Evolutionary conservation across 92 coral and sea anemone species (phyloP), one percentile per base, ranked within the genome.

Genomic region (Umimayanthus kanabou): DNA sequence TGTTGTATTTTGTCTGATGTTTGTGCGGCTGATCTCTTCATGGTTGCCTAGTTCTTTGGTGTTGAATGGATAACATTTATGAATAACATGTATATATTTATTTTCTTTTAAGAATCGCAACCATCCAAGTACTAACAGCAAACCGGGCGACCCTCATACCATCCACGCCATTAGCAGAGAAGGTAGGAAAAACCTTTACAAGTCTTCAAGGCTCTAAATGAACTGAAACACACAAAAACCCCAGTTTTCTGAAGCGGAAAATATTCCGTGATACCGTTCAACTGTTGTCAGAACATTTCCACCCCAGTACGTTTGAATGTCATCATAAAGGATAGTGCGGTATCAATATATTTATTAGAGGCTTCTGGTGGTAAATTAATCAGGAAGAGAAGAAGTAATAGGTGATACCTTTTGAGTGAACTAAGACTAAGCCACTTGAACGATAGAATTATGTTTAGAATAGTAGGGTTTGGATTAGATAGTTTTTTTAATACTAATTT

Each of bases 11-110:
- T 71, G 37, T 70, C 64, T 25, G 78, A 26, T 26, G 65, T 40
- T 70, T 57, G 28, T 29, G 47, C 28, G 45, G 87, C 67, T 23
- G 28, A 26, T 29, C 65, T 69, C 65, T 45, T 70, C 87, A 72
- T 83, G 87, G 78, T 83, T 83, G 78, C 77, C 49, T 70, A 70
- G 55, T 83, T 83, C 65, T 43, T 70, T 83, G 65, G 64, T 83
- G 87, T 47, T 70, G 78, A 83, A 83, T 69, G 76, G 43, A 72
- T 28, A 57, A 33, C 23, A 26, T 80, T 55, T 53, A 55, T 28
- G 64, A 83, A 42, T 83, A 69, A 71, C 87, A 83, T 83, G 45
- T 83, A n/a, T 83, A n/a, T 29, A 47, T 70, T 18, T 83, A 15
- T 67, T 33, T 45, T 47, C 45, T 83, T 33, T 70, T 58, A 57